Conservation (phyloP, 30 jellyfish, hydroid and myxozoan species). For the Calvadosia cruxmelitensis region DNA sequence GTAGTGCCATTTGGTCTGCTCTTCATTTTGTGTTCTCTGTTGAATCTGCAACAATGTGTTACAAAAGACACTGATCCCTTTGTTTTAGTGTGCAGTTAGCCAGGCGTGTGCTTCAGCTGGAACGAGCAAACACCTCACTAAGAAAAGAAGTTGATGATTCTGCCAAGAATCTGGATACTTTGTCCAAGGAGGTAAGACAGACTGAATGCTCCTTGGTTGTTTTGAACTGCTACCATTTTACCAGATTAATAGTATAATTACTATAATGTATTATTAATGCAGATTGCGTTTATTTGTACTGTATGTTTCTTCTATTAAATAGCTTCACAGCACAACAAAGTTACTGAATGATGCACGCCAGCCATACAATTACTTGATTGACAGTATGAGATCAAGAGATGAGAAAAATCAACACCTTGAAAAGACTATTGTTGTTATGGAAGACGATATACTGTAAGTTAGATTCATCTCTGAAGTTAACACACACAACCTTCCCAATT, state of each 20-base stretch:
- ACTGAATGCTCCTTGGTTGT: no score
- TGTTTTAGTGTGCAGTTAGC: constrained; percentile 76
- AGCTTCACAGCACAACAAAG: constrained; percentile 33
- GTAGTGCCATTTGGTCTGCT: no score
- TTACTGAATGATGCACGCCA: constrained; percentile 48
- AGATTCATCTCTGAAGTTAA: no score
- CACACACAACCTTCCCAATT: no score
- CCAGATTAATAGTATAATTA: no score
- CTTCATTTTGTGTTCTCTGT: no score
- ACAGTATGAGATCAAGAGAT: constrained; percentile 52
- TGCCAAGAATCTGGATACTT: constrained; percentile 13
- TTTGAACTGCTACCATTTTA: no score
- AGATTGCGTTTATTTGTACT: no score
- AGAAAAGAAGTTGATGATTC: constrained; percentile 28
- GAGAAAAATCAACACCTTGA: constrained; percentile 38
- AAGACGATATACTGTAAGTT: constrained; percentile 35
- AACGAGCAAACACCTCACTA: constrained; percentile 51
- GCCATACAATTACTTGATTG: constrained; percentile 57
- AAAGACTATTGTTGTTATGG: constrained; percentile 25
- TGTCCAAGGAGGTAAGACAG: constrained; percentile 38
- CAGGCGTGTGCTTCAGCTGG: constrained; percentile 61
- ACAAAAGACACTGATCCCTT: no score
- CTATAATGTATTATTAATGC: no score
- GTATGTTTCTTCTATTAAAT: background rate
- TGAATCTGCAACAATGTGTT: no score